Conservation (phyloP, 2,797 vertebrate species). For the Eurystomus glaucurus region DNA sequence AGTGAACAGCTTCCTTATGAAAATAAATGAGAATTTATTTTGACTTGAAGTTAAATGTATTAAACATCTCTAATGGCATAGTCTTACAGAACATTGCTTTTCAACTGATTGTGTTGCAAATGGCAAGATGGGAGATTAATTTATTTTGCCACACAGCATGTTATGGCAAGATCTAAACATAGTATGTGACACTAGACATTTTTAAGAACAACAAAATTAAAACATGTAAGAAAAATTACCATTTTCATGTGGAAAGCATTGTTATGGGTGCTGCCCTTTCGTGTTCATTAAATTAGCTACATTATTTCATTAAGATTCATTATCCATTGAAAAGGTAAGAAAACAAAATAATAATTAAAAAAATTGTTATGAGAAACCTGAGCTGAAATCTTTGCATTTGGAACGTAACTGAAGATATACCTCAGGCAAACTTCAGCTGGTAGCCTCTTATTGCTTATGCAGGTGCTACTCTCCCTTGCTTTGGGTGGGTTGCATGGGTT, state of each 20-base stretch:
- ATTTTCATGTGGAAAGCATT: not conserved
- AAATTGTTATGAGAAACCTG: not conserved
- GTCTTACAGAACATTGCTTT: not conserved
- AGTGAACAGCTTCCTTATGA: not conserved
- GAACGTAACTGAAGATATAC: not conserved
- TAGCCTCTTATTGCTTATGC: not conserved
- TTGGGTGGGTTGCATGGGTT: not conserved
- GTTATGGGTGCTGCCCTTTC: not conserved
- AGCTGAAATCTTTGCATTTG: not conserved
- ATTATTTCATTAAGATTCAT: not conserved
- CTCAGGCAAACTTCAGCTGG: not conserved
- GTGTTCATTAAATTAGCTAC: not conserved
- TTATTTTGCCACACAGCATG: not conserved
- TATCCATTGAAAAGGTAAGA: not conserved
- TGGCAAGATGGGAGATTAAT: not conserved
- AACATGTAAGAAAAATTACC: not conserved
- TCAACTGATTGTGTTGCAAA: not conserved
- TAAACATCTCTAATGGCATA: not conserved
- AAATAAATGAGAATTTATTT: not conserved
- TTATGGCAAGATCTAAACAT: not conserved
- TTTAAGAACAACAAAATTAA: not conserved
- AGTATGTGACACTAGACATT: not conserved
- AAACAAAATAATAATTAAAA: not conserved
- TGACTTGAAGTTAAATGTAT: not conserved
- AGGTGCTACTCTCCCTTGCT: rapidly evolving